Percentiles rank a stretch among this genome's conserved stretches.
Evolutionary conservation across 2,113 vertebrate genomes (phyloP).

Genomic region (Capreolus pygargus): DNA sequence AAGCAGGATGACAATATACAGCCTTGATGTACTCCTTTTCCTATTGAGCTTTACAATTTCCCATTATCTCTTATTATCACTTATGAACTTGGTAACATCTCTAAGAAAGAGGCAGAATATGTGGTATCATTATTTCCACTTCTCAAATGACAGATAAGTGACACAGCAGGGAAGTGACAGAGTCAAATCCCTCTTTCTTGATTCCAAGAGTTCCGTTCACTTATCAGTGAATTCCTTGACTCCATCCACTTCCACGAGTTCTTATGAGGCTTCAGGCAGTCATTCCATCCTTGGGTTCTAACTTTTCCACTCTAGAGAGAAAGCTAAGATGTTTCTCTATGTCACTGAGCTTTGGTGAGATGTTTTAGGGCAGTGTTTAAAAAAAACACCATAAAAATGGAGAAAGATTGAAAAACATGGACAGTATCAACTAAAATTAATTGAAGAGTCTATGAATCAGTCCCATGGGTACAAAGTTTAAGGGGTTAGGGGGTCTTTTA

Average conservation of each 20-base stretch:
- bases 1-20: too few species aligned
- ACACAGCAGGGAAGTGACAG: not conserved
- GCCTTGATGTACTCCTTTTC: too few species aligned
- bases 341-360: not conserved
- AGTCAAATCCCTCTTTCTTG: not conserved
- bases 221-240: not conserved
- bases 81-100: not conserved
- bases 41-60: not conserved
- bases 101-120: not conserved
- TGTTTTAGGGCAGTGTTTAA: not conserved
- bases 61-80: not conserved
- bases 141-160: not conserved
- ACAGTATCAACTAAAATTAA: not conserved
- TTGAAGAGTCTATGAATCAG: not conserved
- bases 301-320: not conserved
- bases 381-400: not conserved
- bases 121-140: not conserved
- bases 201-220: not conserved
- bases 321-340: not conserved
- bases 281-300: not conserved
- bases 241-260: not conserved
- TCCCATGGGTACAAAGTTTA: not conserved
- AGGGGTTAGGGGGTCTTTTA: not conserved
- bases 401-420: not conserved
- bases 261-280: not conserved